Conservation (phyloP, 2,888 invertebrate genomes). For the Pycnomerus fuliginosus region DNA sequence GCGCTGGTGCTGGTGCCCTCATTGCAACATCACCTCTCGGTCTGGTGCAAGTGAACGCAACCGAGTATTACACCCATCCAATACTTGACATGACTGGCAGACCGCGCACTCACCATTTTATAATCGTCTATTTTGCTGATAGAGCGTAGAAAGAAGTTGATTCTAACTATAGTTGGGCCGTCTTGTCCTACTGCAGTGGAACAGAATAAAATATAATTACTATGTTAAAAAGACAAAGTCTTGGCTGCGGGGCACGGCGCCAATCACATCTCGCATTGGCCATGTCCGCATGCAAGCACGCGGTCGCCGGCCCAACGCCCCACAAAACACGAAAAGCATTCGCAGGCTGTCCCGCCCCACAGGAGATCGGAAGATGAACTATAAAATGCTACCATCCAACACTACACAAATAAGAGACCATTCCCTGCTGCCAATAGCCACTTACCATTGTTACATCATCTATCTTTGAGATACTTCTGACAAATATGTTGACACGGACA, state of each 20-base stretch:
- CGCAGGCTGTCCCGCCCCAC: constrained; percentile 43
- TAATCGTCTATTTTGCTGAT: constrained; percentile 99
- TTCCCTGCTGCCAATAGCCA: constrained; percentile 52
- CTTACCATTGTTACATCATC: constrained; percentile 99
- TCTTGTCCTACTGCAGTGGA: constrained; percentile 68
- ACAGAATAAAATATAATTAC: constrained; percentile 48
- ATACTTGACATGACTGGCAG: constrained; percentile 54
- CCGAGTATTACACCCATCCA: constrained; percentile 42
- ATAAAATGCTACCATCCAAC: constrained; percentile 39
- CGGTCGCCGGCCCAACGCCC: constrained; percentile 34
- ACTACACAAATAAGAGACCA: constrained; percentile 45
- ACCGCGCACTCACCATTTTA: constrained; percentile 88
- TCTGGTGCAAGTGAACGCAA: constrained; percentile 47
- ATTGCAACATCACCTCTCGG: constrained; percentile 48
- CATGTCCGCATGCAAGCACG: constrained; percentile 45
- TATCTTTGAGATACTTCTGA: constrained; percentile 98
- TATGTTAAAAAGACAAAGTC: constrained; percentile 33
- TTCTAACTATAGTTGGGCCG: constrained; percentile 82
- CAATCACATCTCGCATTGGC: constrained; percentile 52
- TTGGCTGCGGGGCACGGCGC: constrained; percentile 47
- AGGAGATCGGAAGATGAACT: constrained; percentile 37
- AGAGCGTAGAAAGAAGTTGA: constrained; percentile 96
- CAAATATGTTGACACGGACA: constrained; percentile 97
- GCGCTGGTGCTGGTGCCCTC: constrained; percentile 54
- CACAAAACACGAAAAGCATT: constrained; percentile 40